Base-by-base conservation (phyloP, 2,797 vertebrate species). In the Graptemys geographica region DNA sequence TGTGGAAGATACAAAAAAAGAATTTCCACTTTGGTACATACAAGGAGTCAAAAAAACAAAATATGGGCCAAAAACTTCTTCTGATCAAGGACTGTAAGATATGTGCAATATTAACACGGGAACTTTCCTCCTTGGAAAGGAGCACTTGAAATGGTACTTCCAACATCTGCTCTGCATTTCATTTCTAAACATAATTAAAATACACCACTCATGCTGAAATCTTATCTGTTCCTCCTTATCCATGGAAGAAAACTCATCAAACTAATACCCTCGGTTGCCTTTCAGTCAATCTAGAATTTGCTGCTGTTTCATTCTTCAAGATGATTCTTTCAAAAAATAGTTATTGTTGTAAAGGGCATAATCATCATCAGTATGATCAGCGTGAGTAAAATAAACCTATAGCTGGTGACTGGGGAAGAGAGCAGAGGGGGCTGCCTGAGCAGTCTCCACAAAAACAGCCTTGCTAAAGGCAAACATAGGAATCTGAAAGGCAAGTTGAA, bases 111-210 rank as follows among this genome's bases (percentile, higher is more conserved):
- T 93, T 83, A 94, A 83, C 83, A 89, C 27, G 47, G 28, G 88
- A 93, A 82, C 0, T 2, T 79, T 88, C 15, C 15, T 49, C 84
- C 90, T 74, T 86, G 69, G 82, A 47, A 91, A 65, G 28, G 4
- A 89, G 8, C 62, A 31, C 57, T 81, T n/a, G 8, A 90, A 92
- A 94, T 78, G 41, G 56, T 79, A 19, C 76, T 94, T 86, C 82
- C 83, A 94, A 93, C 90, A 96, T 97, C 93, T 96, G 90, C 86
- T 93, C 86, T 88, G 74, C 76, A 80, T 97, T 96, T 92, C n/a
- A 52, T 83, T 92, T 88, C 84, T 33, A 93, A 95, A 85, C 65
- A 47, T 44, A 92, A 95, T 92, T 96, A 86, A 97, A 97, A 93
- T 85, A 84, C 85, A 92, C 86, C 19, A 55, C 86, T 93, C 53